A percentile compares a stretch with the other conserved stretches of the same genome.
Evolutionary conservation across 2,888 invertebrate species (phyloP).

Genomic region (Rhingia campestris): DNA sequence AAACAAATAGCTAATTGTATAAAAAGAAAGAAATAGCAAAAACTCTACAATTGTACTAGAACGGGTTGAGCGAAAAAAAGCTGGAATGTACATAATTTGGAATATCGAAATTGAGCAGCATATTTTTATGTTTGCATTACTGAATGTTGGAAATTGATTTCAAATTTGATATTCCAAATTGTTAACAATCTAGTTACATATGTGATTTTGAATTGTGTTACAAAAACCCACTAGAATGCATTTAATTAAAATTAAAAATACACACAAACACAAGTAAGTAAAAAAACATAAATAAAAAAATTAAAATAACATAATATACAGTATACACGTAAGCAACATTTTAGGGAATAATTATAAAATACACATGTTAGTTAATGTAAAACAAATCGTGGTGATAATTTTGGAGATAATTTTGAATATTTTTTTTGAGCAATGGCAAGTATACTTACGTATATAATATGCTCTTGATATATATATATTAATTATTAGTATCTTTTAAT

Average conservation of each 20-base stretch:
- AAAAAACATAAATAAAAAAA: slow-evolving; percentile 27
- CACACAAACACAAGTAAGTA: slow-evolving; percentile 43
- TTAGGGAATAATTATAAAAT: slow-evolving; percentile 71
- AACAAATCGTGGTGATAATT: slow-evolving; percentile 5
- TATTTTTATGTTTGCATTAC: background rate
- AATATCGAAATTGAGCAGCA: background rate
- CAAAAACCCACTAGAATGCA: slow-evolving; percentile 23
- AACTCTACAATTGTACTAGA: slow-evolving; percentile 54
- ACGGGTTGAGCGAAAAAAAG: background rate
- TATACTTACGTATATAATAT: no score
- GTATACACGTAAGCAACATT: slow-evolving; percentile 68
- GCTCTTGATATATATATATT: no score
- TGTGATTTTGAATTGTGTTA: background rate
- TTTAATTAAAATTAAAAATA: slow-evolving; percentile 15
- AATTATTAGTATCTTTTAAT: no score
- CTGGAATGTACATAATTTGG: background rate
- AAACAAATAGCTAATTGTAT: slow-evolving; percentile 18
- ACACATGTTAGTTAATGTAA: slow-evolving; percentile 37
- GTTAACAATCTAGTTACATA: background rate
- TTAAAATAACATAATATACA: slow-evolving; percentile 41
- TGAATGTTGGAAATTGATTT: background rate
- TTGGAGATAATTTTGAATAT: background rate
- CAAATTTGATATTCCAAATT: slow-evolving; percentile 4
- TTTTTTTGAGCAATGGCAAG: background rate
- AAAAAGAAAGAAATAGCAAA: slow-evolving; percentile 23